Conservation (phyloP, 2,888 invertebrate genomes). For the Lottia scabra region DNA sequence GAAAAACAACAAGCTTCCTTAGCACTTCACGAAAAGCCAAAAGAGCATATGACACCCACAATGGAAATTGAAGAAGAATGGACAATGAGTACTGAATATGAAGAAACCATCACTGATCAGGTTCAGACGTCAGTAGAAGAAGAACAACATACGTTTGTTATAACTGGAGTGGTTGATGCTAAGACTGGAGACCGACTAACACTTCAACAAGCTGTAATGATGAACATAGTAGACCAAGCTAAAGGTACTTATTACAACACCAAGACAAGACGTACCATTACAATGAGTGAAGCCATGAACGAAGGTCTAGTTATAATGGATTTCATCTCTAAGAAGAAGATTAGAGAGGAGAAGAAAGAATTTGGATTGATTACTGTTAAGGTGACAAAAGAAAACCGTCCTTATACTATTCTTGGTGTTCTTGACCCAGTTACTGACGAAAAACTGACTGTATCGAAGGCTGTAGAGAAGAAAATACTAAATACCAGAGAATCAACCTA, state of each 20-base stretch:
- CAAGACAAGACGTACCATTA: slow-evolving; percentile 43
- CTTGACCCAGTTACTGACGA: slow-evolving; percentile 48
- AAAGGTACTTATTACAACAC: slow-evolving; percentile 50
- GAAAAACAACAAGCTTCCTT: slow-evolving; percentile 33
- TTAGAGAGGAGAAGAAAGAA: slow-evolving; percentile 63
- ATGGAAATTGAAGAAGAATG: slow-evolving; percentile 22
- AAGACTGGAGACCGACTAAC: slow-evolving; percentile 37
- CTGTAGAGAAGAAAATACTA: slow-evolving; percentile 48
- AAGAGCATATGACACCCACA: slow-evolving; percentile 31
- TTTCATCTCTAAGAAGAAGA: slow-evolving; percentile 52
- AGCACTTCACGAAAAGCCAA: slow-evolving; percentile 51
- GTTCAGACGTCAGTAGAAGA: slow-evolving; percentile 58
- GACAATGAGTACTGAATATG: slow-evolving; percentile 29
- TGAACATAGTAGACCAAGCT: slow-evolving; percentile 56
- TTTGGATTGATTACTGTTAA: slow-evolving; percentile 66
- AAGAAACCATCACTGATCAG: slow-evolving; percentile 45
- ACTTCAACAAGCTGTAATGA: slow-evolving; percentile 57
- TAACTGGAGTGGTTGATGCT: slow-evolving; percentile 53
- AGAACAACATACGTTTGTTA: slow-evolving; percentile 60
- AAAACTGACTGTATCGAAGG: slow-evolving; percentile 42
- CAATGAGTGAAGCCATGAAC: slow-evolving; percentile 64
- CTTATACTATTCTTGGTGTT: slow-evolving; percentile 54
- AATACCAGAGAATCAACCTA: slow-evolving; percentile 43
- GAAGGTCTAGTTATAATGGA: slow-evolving; percentile 59
- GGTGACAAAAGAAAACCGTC: slow-evolving; percentile 55